A percentile compares a stretch with the other conserved stretches of the same genome.
phyloP scores from a whole-genome alignment of 1,140 invertebrate species.

The Penaeus indicus region DNA sequence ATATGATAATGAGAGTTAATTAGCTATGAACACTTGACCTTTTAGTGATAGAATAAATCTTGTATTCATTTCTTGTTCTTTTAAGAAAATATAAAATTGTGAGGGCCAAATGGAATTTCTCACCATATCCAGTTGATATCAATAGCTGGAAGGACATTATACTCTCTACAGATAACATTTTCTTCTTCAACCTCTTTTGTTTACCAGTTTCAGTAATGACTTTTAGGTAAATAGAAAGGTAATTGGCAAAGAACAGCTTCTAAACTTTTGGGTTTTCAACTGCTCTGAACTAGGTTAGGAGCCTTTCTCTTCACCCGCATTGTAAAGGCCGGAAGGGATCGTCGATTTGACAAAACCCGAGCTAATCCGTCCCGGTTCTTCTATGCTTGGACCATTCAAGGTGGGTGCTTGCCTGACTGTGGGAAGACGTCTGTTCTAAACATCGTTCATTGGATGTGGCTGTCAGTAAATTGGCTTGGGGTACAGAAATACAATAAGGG shows the following conservation, averaged over 20 bases:
- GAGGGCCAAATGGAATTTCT: too few species aligned
- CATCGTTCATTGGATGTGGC: background rate
- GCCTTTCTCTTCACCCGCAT: conserved; percentile 70
- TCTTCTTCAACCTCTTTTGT: too few species aligned
- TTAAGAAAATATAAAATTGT: too few species aligned
- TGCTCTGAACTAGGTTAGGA: conserved; percentile 68
- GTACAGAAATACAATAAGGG: background rate
- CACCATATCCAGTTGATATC: too few species aligned
- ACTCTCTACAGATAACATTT: too few species aligned
- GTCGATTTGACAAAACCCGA: conserved; percentile 70
- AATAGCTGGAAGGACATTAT: too few species aligned
- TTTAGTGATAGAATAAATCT: too few species aligned
- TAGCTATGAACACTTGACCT: too few species aligned
- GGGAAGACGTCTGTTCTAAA: background rate
- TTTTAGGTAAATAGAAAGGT: too few species aligned
- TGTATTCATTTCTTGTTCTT: too few species aligned
- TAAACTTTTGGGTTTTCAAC: background rate
- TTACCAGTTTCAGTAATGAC: too few species aligned
- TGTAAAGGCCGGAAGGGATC: conserved; percentile 70
- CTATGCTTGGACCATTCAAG: conserved; percentile 71
- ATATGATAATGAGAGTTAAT: too few species aligned
- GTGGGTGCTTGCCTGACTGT: conserved; percentile 59
- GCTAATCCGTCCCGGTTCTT: conserved; percentile 69
- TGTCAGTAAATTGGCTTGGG: background rate
- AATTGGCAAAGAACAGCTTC: background rate